phyloP scores from a whole-genome alignment of 1,140 invertebrate species.

The Heliconius hermathena region DNA sequence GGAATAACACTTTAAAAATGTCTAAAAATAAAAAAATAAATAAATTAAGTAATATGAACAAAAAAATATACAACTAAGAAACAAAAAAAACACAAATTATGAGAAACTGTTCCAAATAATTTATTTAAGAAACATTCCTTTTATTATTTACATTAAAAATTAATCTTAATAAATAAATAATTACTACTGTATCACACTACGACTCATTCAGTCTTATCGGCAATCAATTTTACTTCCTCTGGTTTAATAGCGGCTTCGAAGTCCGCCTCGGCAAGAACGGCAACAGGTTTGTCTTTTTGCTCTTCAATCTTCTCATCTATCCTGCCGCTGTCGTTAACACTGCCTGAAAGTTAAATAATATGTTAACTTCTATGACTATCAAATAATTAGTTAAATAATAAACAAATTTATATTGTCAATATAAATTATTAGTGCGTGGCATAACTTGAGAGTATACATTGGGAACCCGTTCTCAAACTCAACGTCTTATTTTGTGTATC shows the following conservation, averaged over 20 bases:
- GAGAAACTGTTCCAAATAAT: slow-evolving; percentile 22
- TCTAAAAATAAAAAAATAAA: too few relatives aligned
- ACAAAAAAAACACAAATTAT: background rate
- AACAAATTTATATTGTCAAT: too few relatives aligned
- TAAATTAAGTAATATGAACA: too few relatives aligned
- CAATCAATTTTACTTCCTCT: slow-evolving; percentile 31
- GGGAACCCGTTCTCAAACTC: too few relatives aligned
- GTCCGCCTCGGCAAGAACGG: slow-evolving; percentile 26
- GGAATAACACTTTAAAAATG: too few relatives aligned
- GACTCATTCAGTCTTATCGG: slow-evolving; percentile 50
- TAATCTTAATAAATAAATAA: slow-evolving; percentile 59
- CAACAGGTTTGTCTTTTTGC: slow-evolving; percentile 25
- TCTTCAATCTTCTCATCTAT: slow-evolving; percentile 44
- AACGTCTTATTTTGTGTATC: too few relatives aligned
- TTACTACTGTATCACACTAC: slow-evolving; percentile 37
- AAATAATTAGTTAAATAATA: too few relatives aligned
- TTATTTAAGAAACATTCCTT: slow-evolving; percentile 26
- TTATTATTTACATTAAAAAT: slow-evolving; percentile 55
- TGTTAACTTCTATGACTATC: background rate
- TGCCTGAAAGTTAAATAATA: slow-evolving; percentile 44
- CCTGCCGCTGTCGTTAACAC: slow-evolving; percentile 57
- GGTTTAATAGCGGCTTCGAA: slow-evolving; percentile 33
- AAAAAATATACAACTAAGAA: background rate
- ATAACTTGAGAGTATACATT: too few relatives aligned
- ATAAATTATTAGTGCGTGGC: too few relatives aligned